phyloP scores from a whole-genome alignment of 2,888 invertebrate species.

The Melieria crassipennis region DNA sequence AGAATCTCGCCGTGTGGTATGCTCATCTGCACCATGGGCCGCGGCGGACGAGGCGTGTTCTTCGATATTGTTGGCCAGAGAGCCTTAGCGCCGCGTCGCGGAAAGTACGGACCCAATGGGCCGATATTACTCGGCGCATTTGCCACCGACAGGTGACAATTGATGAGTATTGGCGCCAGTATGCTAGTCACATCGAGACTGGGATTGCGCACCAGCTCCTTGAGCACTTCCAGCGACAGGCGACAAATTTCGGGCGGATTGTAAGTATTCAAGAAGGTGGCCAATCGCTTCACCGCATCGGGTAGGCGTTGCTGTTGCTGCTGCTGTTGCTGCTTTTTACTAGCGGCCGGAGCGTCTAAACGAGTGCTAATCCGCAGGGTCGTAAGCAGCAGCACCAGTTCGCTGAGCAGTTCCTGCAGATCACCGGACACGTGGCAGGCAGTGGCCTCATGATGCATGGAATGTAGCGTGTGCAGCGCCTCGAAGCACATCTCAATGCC shows the following conservation, averaged over 20 bases:
- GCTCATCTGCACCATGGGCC: constrained; percentile 86
- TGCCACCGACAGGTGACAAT: constrained; percentile 84
- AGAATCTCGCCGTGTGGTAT: constrained; percentile 78
- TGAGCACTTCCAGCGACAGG: constrained; percentile 76
- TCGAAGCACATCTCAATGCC: constrained; percentile 77
- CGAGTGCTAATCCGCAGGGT: constrained; percentile 74
- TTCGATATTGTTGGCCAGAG: constrained; percentile 70
- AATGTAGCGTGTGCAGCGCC: constrained; percentile 89
- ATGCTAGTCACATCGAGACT: constrained; percentile 72
- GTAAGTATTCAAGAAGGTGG: constrained; percentile 88
- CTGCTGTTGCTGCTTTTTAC: constrained; percentile 54
- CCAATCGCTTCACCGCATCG: constrained; percentile 85
- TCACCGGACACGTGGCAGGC: constrained; percentile 87
- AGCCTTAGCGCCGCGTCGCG: constrained; percentile 72
- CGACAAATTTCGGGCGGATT: constrained; percentile 86
- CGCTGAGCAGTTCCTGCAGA: constrained; percentile 83
- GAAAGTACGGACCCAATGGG: constrained; percentile 81
- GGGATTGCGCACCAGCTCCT: constrained; percentile 64
- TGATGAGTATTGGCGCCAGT: constrained; percentile 84
- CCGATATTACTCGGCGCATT: constrained; percentile 75
- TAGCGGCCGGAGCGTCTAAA: constrained; percentile 61
- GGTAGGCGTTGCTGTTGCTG: constrained; percentile 73
- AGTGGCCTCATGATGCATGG: constrained; percentile 94
- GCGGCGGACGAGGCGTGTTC: constrained; percentile 76
- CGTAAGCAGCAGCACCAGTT: constrained; percentile 77